phyloP scores from a whole-genome alignment of 1,140 invertebrate genomes.

The Carposina sasakii region DNA sequence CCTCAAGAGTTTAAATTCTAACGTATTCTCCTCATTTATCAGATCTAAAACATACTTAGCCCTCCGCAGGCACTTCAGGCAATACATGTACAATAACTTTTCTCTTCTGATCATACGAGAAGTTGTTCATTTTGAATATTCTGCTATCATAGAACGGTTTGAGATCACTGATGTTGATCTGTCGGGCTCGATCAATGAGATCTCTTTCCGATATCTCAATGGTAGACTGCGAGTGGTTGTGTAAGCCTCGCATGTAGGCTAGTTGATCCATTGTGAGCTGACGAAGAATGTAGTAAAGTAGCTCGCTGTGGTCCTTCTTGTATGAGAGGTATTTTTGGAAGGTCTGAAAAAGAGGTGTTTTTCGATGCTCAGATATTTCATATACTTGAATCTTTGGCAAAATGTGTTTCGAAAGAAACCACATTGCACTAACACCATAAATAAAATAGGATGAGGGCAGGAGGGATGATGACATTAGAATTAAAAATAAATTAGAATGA shows the following conservation, averaged over 20 bases:
- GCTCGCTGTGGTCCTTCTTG: conserved; percentile 96
- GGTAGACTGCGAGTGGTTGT: conserved; percentile 80
- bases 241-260: conserved; percentile 88
- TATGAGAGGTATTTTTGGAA: conserved; percentile 95
- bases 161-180: conserved; percentile 93
- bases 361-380: no score
- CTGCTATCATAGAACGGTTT: conserved; percentile 94
- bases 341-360: conserved; percentile 82
- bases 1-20: no score
- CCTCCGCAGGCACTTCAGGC: conserved; percentile 64
- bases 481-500: no score
- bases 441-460: no score
- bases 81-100: conserved; percentile 91
- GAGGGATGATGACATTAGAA: no score
- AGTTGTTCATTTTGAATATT: conserved; percentile 93
- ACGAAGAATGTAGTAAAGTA: conserved; percentile 95
- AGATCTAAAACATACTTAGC: no score
- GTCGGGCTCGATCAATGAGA: conserved; percentile 91
- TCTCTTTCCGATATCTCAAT: conserved; percentile 95
- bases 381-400: no score
- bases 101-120: conserved; percentile 86
- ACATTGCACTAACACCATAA: no score
- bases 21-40: no score
- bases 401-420: no score
- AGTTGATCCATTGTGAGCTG: conserved; percentile 95